Conservation (phyloP, 53 echinoderm and acorn worm genomes). For the Apostichopus leukothele region DNA sequence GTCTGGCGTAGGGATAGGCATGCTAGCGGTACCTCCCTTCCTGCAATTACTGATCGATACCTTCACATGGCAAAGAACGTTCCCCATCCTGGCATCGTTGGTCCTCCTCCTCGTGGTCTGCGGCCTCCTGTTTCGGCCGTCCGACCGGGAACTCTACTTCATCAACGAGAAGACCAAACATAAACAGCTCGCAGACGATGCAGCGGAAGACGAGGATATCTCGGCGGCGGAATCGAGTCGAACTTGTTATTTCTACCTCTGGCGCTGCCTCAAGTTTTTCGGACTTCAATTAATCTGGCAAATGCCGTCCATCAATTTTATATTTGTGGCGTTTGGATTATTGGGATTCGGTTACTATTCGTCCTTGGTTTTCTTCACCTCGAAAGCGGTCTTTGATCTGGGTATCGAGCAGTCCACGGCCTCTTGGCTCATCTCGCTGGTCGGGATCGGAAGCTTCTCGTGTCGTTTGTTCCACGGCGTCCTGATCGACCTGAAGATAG, state of each 20-base stretch:
- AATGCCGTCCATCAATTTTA: slow-evolving; percentile 22
- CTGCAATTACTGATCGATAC: slow-evolving; percentile 28
- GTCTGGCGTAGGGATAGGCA: slow-evolving; percentile 47
- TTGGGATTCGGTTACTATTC: slow-evolving; percentile 48
- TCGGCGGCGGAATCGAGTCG: neutral
- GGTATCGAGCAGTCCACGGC: slow-evolving; percentile 20
- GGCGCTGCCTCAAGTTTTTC: slow-evolving; percentile 28
- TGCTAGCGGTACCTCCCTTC: slow-evolving; percentile 32
- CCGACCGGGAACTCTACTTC: slow-evolving; percentile 31
- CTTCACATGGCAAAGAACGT: slow-evolving; percentile 34
- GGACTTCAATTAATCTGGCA: slow-evolving; percentile 26
- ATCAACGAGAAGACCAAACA: slow-evolving; percentile 18
- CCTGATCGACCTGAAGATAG: slow-evolving; percentile 39
- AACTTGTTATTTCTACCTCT: slow-evolving; percentile 1
- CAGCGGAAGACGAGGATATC: neutral
- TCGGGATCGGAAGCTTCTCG: slow-evolving; percentile 34
- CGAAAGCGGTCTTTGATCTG: slow-evolving; percentile 50
- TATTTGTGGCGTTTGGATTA: slow-evolving; percentile 18
- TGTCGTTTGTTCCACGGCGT: slow-evolving; percentile 33
- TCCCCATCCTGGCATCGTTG: slow-evolving; percentile 1
- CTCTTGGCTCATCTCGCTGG: slow-evolving; percentile 45
- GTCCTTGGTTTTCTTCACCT: slow-evolving; percentile 38
- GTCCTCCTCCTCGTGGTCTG: slow-evolving; percentile 2
- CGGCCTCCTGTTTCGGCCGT: slow-evolving; percentile 44
- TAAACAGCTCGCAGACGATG: neutral